A percentile compares a stretch with the other conserved stretches of the same genome.
phyloP scores from a whole-genome alignment of 2,888 invertebrate genomes.

The Schizotus pectinicornis region DNA sequence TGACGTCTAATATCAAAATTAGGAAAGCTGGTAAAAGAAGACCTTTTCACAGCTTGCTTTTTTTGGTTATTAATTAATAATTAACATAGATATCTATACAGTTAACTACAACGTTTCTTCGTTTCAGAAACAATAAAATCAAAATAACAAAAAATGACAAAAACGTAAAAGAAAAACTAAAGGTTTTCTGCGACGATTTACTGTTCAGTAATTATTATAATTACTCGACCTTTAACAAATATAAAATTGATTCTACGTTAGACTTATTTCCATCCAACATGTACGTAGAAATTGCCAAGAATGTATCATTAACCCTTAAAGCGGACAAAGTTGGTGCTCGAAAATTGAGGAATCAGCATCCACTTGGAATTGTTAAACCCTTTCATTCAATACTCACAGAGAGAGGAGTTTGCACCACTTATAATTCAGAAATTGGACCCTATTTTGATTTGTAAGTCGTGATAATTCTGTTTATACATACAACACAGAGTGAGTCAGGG shows the following conservation, averaged over 20 bases:
- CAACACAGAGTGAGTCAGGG: too few species aligned
- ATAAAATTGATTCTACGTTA: constrained; percentile 12
- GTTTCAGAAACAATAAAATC: constrained; percentile 3
- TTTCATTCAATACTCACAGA: constrained; percentile 9
- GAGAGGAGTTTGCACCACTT: constrained; percentile 11
- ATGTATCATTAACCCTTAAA: neutral
- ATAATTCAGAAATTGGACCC: constrained; percentile 5
- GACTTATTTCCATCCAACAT: constrained; percentile 13
- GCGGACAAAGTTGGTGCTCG: neutral
- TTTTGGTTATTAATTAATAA: too few species aligned
- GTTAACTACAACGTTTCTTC: too few species aligned
- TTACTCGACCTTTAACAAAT: constrained; percentile 15
- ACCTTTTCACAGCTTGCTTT: too few species aligned
- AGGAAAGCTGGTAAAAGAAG: too few species aligned
- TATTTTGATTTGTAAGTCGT: constrained; percentile 9
- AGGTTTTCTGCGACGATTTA: constrained; percentile 11
- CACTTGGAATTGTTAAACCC: too few species aligned
- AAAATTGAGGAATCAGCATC: too few species aligned
- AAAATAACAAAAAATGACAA: neutral
- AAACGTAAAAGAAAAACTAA: too few species aligned
- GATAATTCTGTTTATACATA: neutral
- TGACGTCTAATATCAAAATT: too few species aligned
- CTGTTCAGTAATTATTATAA: constrained; percentile 13
- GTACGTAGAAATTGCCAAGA: constrained; percentile 6
- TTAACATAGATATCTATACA: too few species aligned